phyloP scores from a whole-genome alignment of 2,113 vertebrate genomes.

The Setophaga kirtlandii region DNA sequence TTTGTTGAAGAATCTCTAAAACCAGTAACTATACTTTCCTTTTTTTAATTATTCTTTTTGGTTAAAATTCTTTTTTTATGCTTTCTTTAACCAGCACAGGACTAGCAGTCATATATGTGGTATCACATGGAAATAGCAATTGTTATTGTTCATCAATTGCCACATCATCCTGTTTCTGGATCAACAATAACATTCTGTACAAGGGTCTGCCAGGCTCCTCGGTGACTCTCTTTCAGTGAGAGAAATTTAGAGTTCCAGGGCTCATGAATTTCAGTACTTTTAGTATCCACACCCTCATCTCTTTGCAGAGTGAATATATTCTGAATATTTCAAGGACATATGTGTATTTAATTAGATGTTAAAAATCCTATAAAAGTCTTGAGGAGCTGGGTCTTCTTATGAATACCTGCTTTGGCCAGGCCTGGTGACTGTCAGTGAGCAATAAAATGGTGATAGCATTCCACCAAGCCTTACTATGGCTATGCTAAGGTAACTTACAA shows the following conservation, averaged over 20 bases:
- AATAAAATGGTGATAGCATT: background rate
- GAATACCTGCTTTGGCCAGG: background rate
- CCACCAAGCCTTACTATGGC: background rate
- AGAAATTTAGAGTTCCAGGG: background rate
- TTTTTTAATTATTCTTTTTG: background rate
- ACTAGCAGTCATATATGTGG: background rate
- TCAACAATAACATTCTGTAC: background rate
- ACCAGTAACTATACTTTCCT: accelerated
- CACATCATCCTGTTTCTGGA: background rate
- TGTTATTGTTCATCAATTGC: background rate
- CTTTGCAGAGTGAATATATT: background rate
- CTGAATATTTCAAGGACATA: background rate
- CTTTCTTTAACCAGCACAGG: background rate
- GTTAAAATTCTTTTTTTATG: background rate
- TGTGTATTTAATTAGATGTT: background rate
- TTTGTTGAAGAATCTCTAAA: background rate
- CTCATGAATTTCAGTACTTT: background rate
- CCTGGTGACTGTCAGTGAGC: background rate
- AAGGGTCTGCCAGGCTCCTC: background rate
- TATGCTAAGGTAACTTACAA: background rate
- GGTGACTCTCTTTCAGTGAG: background rate
- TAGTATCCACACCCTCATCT: background rate
- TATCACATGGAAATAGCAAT: background rate
- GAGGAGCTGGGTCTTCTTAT: background rate
- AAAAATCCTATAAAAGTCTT: background rate